These are phyloP conservation scores for Strigops habroptila DNA, from an alignment of 2,113 vertebrate genomes.

Conservation along the genomic window DNA sequence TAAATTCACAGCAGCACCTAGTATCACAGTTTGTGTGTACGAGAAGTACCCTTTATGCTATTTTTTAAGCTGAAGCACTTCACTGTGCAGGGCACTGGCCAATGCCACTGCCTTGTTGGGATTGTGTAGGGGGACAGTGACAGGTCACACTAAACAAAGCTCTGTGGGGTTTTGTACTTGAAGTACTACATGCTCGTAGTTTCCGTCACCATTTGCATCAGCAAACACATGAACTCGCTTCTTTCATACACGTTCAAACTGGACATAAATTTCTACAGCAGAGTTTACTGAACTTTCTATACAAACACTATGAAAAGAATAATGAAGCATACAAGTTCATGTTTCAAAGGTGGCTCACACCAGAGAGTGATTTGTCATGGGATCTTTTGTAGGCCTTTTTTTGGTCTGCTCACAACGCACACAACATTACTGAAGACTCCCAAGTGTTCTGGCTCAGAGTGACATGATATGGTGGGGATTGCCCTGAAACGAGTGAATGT, in stretches of 20 bases:
- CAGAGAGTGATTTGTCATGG: slow-evolving; percentile 63
- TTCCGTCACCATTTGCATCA: background rate
- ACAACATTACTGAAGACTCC: slow-evolving; percentile 54
- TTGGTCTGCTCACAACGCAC: slow-evolving; percentile 4
- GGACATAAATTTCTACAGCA: slow-evolving; percentile 26
- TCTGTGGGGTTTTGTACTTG: background rate
- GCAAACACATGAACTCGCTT: slow-evolving; percentile 1
- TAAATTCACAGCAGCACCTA: background rate
- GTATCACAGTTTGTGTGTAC: background rate
- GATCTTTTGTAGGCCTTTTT: slow-evolving; percentile 58
- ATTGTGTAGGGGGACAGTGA: background rate
- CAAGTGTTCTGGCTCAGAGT: slow-evolving; percentile 58
- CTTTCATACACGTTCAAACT: slow-evolving; percentile 39
- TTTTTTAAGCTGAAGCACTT: background rate
- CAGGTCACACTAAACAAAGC: background rate
- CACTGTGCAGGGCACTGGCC: background rate
- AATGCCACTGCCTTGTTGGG: background rate
- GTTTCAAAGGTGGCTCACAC: slow-evolving; percentile 66
- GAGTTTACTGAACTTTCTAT: slow-evolving; percentile 50
- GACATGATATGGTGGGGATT: background rate
- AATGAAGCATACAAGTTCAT: slow-evolving; percentile 20
- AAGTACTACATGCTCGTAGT: background rate
- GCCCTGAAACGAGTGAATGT: slow-evolving; percentile 34
- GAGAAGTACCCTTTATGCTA: background rate
- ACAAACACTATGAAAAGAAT: slow-evolving; percentile 49